Evolutionary conservation across 1,140 invertebrate genomes (phyloP).

Genomic region (Ceratina australensis): DNA sequence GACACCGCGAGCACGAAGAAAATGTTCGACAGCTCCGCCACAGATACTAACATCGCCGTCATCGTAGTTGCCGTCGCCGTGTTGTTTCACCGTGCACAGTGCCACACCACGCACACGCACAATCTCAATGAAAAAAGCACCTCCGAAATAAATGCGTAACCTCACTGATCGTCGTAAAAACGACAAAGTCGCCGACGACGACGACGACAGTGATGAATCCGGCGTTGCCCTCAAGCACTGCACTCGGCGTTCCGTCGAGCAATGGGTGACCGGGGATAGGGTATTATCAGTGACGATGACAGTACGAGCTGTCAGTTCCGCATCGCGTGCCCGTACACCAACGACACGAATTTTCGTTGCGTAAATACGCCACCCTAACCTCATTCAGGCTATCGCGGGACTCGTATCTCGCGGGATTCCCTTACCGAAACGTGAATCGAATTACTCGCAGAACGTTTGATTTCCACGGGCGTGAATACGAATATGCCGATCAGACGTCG

Average conservation of each 20-base stretch:
- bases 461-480: too few species aligned
- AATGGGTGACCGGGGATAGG: neutral
- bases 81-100: constrained; percentile 30
- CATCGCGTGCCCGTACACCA: constrained; percentile 27
- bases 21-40: constrained; percentile 86
- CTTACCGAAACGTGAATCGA: neutral
- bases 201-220: constrained; percentile 3
- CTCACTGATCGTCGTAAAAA: constrained; percentile 15
- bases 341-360: constrained; percentile 27
- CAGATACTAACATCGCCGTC: constrained; percentile 83
- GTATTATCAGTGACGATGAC: neutral
- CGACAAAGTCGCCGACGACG: constrained; percentile 22
- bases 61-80: constrained; percentile 64
- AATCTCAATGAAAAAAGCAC: constrained; percentile 2
- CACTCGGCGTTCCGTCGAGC: neutral
- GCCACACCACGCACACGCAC: constrained; percentile 34
- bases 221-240: constrained; percentile 18
- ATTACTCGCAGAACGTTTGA: neutral
- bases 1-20: constrained; percentile 85
- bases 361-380: constrained; percentile 41
- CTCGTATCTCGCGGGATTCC: neutral
- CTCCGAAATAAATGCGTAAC: constrained; percentile 15
- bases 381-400: constrained; percentile 31
- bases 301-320: constrained; percentile 32
- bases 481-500: neutral